Evolutionary conservation across 2,888 invertebrate species (phyloP), one percentile per base, ranked within the genome.

Genomic region (Tipula lateralis): DNA sequence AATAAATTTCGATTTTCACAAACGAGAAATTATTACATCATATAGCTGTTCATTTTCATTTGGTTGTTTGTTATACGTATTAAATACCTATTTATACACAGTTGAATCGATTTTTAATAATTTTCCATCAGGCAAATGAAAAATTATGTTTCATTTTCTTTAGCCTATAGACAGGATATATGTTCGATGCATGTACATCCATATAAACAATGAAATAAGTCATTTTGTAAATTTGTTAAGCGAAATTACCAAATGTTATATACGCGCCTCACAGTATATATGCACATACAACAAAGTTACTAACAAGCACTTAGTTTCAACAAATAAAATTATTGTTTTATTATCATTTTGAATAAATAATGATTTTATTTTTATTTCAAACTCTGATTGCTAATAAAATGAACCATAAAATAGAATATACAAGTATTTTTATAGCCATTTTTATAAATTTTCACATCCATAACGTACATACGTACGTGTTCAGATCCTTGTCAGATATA

Each of bases 281-380:
- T 24, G 9, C 12, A 12, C 2, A 39, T 19, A 12, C 19, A 39
- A 1, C 39, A 1, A 39, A 66, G 16, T 44, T 66, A 66, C 66
- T 66, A 66, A 66, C 66, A 66, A 66, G 66, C 66, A 66, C 66
- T 66, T 66, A 66, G 66, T 66, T 66, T 66, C 24, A 66, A 66
- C 66, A 66, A 66, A 66, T 66, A 66, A 66, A 66, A 66, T 66
- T 66, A 66, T 66, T 66, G 66, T 66, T 66, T 66, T 66, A 66
- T 66, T 66, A 66, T 66, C 66, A 66, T 66, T 66, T 66, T 66
- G 66, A 66, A 66, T 66, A 66, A 66, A 66, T 66, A 66, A 66
- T 66, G 66, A 66, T 66, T 66, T 66, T 66, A 50, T 50, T 50
- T 50, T 50, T 50, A 66, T 66, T 66, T 66, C 66, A 66, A 66